Conservation (phyloP, 2,888 invertebrate species). For the Bombylius major region DNA sequence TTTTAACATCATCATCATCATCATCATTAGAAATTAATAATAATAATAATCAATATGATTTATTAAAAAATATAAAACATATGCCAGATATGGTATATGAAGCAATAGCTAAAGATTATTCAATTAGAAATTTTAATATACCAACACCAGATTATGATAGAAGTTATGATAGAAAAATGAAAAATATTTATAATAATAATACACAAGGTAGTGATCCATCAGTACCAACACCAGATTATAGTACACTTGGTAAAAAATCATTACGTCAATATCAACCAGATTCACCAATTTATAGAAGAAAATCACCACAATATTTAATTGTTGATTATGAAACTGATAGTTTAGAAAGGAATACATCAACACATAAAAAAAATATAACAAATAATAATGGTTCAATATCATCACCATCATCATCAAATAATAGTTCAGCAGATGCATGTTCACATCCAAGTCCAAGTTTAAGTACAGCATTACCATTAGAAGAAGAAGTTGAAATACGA, state of each 20-base stretch:
- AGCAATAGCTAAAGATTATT: constrained; percentile 42
- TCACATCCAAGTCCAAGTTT: constrained; percentile 62
- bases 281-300: constrained; percentile 34
- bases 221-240: constrained; percentile 36
- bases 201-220: constrained; percentile 32
- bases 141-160: constrained; percentile 37
- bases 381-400: constrained; percentile 18
- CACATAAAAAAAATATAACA: constrained; percentile 38
- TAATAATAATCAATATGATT: constrained; percentile 28
- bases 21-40: constrained; percentile 22
- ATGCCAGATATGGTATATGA: constrained; percentile 55
- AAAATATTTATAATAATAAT: constrained; percentile 33
- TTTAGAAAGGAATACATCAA: constrained; percentile 47
- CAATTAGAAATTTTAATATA: constrained; percentile 24
- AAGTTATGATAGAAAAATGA: constrained; percentile 33
- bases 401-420: constrained; percentile 42
- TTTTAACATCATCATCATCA: constrained; percentile 23
- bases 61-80: constrained; percentile 31
- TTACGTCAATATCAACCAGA: constrained; percentile 34
- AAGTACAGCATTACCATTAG: constrained; percentile 60
- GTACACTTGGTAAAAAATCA: constrained; percentile 33
- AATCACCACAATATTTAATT: constrained; percentile 36
- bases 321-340: constrained; percentile 64
- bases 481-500: constrained; percentile 67
- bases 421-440: constrained; percentile 49